phyloP scores from a whole-genome alignment of 1,140 invertebrate species.

The Pomacea maculata region DNA sequence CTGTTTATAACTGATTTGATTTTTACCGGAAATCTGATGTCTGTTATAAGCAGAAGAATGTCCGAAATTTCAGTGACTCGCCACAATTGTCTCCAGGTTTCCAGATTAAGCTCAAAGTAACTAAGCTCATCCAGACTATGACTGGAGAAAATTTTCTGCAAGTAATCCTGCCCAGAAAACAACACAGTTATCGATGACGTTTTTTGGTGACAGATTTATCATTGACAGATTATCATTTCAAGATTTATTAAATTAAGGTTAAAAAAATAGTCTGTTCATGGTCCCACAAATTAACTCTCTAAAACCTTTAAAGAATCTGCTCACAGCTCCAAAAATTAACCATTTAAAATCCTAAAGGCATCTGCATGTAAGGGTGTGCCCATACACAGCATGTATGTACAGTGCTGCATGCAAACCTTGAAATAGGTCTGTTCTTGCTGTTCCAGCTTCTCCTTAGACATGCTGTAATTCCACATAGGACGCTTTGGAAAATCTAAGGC shows the following conservation, averaged over 20 bases:
- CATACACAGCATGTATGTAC: not conserved
- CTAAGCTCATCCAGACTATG: conserved; percentile 69
- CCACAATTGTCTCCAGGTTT: conserved; percentile 94
- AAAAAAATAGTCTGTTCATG: too few species aligned
- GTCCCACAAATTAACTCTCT: too few species aligned
- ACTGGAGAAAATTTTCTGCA: conserved; percentile 69
- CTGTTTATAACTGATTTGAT: not conserved
- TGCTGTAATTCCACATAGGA: conserved; percentile 81
- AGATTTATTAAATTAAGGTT: too few species aligned
- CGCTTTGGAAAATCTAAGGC: conserved; percentile 81
- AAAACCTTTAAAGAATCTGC: too few species aligned
- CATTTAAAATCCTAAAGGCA: too few species aligned
- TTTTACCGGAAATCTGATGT: conserved; percentile 83
- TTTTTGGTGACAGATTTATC: too few species aligned
- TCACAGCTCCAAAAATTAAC: too few species aligned
- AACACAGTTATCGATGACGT: not conserved
- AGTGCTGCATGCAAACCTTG: conserved; percentile 32
- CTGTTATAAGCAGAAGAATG: conserved; percentile 83
- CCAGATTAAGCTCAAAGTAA: conserved; percentile 89
- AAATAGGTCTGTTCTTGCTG: conserved; percentile 67
- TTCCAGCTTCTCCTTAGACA: conserved; percentile 78
- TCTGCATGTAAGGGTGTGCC: too few species aligned
- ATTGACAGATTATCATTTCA: too few species aligned
- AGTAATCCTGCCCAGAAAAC: conserved; percentile 69
- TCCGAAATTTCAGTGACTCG: conserved; percentile 91